Evolutionary conservation across 1,140 invertebrate species (phyloP).

Genomic region (Rhopalosiphum maidis): DNA sequence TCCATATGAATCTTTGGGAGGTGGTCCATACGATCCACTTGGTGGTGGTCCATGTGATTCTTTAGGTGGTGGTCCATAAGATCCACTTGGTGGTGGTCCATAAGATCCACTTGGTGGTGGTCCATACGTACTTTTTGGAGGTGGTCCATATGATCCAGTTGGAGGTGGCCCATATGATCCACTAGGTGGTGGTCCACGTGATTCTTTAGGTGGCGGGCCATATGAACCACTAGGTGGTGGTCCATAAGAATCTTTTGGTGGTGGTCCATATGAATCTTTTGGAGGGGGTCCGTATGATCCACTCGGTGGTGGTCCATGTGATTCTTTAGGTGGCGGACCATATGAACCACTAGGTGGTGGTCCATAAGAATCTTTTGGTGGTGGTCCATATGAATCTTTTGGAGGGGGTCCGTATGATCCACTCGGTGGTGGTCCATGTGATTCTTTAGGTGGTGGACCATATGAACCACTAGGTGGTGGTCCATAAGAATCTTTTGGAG

Average conservation of each 20-base stretch:
- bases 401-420: slow-evolving; percentile 23
- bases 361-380: slow-evolving; percentile 38
- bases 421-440: slow-evolving; percentile 30
- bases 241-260: neutral
- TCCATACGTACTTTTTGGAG: slow-evolving; percentile 64
- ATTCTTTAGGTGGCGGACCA: neutral
- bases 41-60: slow-evolving; percentile 61
- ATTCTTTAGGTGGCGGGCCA: neutral
- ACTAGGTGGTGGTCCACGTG: neutral
- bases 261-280: neutral
- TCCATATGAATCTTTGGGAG: neutral
- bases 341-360: slow-evolving; percentile 25
- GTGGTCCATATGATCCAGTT: slow-evolving; percentile 56
- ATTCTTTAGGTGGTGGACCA: neutral
- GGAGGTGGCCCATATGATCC: slow-evolving; percentile 18
- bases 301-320: neutral
- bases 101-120: slow-evolving; percentile 62
- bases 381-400: neutral
- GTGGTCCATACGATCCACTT: neutral
- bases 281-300: neutral
- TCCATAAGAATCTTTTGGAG: slow-evolving; percentile 37
- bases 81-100: slow-evolving; percentile 55
- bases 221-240: slow-evolving; percentile 14
- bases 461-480: slow-evolving; percentile 24
- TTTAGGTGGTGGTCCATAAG: slow-evolving; percentile 63